Conservation (phyloP, 2,888 invertebrate genomes). For the Trichogramma dendrolimi region DNA sequence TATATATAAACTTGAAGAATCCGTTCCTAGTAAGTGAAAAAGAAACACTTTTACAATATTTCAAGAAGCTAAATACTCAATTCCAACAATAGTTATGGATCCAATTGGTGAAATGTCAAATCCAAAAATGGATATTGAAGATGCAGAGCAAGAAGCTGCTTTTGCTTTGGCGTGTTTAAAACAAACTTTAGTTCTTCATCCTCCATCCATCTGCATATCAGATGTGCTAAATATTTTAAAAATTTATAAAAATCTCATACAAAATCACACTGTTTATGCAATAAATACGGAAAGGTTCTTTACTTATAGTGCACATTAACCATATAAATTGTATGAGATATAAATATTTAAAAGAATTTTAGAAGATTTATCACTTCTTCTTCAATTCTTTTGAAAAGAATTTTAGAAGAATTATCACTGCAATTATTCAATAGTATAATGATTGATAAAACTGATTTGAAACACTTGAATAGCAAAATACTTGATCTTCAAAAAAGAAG, state of each 20-base stretch:
- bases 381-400: too few species aligned
- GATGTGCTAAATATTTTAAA: conserved; percentile 56
- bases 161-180: conserved; percentile 66
- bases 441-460: conserved; percentile 66
- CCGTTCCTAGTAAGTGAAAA: conserved; percentile 76
- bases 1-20: conserved; percentile 74
- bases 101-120: conserved; percentile 59
- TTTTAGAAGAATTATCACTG: conserved; percentile 74
- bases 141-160: conserved; percentile 71
- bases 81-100: conserved; percentile 41
- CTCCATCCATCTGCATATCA: conserved; percentile 51
- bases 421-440: conserved; percentile 67
- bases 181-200: conserved; percentile 40
- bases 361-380: too few species aligned
- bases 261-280: conserved; percentile 76
- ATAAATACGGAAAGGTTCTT: conserved; percentile 67
- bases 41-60: conserved; percentile 64
- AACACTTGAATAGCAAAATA: conserved; percentile 59
- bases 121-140: conserved; percentile 67
- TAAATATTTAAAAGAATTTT: too few species aligned
- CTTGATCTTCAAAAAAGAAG: conserved; percentile 59
- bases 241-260: conserved; percentile 64
- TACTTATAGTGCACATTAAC: conserved; percentile 47
- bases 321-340: too few species aligned
- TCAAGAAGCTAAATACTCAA: conserved; percentile 13